Evolutionary conservation across 2,888 invertebrate species (phyloP).

Genomic region (Drosophila crucigera): DNA sequence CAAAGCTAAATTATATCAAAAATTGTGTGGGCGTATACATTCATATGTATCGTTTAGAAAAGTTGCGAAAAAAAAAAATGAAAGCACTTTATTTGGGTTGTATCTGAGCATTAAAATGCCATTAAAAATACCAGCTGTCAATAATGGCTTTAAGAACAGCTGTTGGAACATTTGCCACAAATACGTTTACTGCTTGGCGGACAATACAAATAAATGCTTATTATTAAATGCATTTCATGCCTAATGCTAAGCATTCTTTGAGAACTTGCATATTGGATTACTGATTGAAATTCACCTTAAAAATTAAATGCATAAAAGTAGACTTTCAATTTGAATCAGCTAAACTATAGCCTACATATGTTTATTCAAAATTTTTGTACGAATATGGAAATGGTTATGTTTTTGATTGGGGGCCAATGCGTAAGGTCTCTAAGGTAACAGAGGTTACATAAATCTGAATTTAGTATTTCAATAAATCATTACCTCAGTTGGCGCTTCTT

Average conservation of each 20-base stretch:
- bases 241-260: slow-evolving; percentile 1
- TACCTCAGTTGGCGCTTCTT: slow-evolving; percentile 20
- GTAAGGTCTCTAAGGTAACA: slow-evolving; percentile 2
- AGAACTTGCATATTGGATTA: not conserved
- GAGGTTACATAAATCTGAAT: slow-evolving; percentile 10
- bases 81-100: slow-evolving; percentile 41
- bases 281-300: not conserved
- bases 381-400: not conserved
- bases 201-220: slow-evolving; percentile 12
- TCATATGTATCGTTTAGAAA: slow-evolving; percentile 14
- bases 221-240: slow-evolving; percentile 24
- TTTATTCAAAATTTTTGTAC: not conserved
- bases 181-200: slow-evolving; percentile 27
- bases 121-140: slow-evolving; percentile 66
- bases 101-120: slow-evolving; percentile 46
- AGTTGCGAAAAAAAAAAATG: slow-evolving; percentile 23
- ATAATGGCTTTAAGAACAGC: slow-evolving; percentile 46
- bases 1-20: slow-evolving; percentile 23
- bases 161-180: slow-evolving; percentile 43
- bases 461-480: slow-evolving; percentile 10
- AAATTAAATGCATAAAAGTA: not conserved
- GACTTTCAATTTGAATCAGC: not conserved
- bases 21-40: slow-evolving; percentile 8
- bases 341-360: not conserved
- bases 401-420: not conserved